Conservation (phyloP, 2,888 invertebrate species). For the Nemotelus pantherinus region DNA sequence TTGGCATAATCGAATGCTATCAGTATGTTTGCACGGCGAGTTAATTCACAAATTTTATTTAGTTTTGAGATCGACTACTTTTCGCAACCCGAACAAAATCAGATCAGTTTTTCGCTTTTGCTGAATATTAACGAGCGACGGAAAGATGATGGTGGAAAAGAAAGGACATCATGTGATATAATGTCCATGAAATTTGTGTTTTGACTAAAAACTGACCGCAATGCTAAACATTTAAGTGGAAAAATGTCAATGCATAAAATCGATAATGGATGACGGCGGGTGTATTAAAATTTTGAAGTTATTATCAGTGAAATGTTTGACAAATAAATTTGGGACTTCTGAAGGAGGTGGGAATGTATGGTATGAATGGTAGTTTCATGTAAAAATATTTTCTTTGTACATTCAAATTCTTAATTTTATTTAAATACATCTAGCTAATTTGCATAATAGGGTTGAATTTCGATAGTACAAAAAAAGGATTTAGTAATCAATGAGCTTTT, state of each 20-base stretch:
- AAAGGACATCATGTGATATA: conserved; percentile 23
- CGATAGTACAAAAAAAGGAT: too few relatives aligned
- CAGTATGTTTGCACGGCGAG: background rate
- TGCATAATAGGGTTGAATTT: too few relatives aligned
- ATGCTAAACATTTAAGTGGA: conserved; percentile 18
- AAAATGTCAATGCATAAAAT: conserved; percentile 35
- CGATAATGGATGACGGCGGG: conserved; percentile 4
- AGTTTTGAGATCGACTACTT: conserved; percentile 16
- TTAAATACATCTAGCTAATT: too few relatives aligned
- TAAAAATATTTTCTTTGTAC: too few relatives aligned
- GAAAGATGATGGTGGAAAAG: background rate
- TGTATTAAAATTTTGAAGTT: conserved; percentile 47
- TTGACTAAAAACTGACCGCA: background rate
- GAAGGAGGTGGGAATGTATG: too few relatives aligned
- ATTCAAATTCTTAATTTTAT: too few relatives aligned
- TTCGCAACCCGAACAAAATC: background rate
- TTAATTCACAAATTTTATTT: conserved; percentile 30
- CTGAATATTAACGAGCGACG: conserved; percentile 3
- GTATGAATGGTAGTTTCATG: too few relatives aligned
- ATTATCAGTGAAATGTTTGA: conserved; percentile 49
- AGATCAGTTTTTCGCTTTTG: conserved; percentile 20
- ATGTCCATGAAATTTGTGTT: conserved; percentile 10
- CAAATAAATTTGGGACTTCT: conserved; percentile 46
- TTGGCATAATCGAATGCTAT: background rate
- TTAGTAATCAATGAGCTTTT: too few relatives aligned